Percentiles rank a stretch among this genome's conserved stretches.
Evolutionary conservation across 2,113 vertebrate genomes (phyloP).

Genomic region (Seriola rivoliana): DNA sequence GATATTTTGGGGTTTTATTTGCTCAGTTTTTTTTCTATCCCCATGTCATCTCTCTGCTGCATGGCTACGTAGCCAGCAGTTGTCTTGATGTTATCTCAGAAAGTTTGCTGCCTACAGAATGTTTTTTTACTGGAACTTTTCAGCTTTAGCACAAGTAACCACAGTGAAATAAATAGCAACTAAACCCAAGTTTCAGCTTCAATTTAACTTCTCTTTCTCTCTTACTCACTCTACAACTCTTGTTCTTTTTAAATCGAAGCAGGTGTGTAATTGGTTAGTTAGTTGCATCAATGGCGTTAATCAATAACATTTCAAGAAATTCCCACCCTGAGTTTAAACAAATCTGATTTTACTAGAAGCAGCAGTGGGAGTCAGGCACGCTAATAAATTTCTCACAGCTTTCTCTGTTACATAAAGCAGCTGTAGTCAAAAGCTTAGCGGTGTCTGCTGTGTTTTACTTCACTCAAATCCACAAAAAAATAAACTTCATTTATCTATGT

Average conservation of each 20-base stretch:
- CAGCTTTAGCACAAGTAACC: too few relatives aligned
- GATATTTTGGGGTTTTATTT: too few relatives aligned
- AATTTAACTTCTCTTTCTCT: neutral
- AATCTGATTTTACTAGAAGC: neutral
- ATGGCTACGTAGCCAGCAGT: too few relatives aligned
- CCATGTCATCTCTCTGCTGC: too few relatives aligned
- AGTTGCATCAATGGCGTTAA: neutral
- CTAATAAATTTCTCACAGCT: conserved; percentile 23
- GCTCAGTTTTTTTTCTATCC: too few relatives aligned
- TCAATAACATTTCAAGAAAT: neutral
- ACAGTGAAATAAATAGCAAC: too few relatives aligned
- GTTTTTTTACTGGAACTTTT: too few relatives aligned
- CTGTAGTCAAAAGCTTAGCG: neutral
- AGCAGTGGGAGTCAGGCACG: neutral
- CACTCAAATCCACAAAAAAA: neutral
- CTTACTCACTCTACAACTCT: neutral
- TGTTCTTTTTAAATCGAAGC: neutral
- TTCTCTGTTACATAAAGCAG: neutral
- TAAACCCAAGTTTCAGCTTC: neutral
- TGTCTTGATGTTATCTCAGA: too few relatives aligned
- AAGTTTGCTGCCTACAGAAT: too few relatives aligned
- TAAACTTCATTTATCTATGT: neutral
- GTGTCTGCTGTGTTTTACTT: conserved; percentile 2
- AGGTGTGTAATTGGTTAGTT: neutral
- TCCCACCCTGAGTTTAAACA: neutral